Evolutionary conservation across 2,113 vertebrate species (phyloP).

Genomic region (Ramphastos sulfuratus): DNA sequence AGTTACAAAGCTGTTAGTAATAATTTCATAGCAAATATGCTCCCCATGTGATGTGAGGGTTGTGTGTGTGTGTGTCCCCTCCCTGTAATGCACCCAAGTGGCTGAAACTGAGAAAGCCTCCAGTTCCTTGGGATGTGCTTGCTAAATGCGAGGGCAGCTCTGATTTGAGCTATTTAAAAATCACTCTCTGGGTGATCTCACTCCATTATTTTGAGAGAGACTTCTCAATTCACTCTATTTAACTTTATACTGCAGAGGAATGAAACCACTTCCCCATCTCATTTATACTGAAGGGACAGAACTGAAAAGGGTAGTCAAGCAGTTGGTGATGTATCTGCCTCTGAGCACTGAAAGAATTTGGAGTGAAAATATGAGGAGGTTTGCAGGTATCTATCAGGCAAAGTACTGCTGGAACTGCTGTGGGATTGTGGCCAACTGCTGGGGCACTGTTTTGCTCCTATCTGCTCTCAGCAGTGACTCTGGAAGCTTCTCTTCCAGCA

Average conservation of each 20-base stretch:
- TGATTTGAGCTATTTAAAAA: not conserved
- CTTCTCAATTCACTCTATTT: slow-evolving; percentile 54
- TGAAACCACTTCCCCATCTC: slow-evolving; percentile 6
- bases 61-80: not conserved
- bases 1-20: not conserved
- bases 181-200: slow-evolving; percentile 15
- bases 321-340: rapidly evolving
- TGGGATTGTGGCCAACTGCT: not conserved
- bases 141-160: not conserved
- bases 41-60: not conserved
- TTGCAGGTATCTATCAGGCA: not conserved
- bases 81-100: not conserved
- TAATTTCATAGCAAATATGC: not conserved
- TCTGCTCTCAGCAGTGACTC: rapidly evolving
- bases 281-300: not conserved
- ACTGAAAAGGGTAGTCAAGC: not conserved
- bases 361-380: not conserved
- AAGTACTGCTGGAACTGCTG: not conserved
- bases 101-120: not conserved
- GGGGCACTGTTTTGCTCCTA: not conserved
- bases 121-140: not conserved
- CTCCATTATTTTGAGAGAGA: slow-evolving; percentile 39
- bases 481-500: not conserved
- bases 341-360: not conserved
- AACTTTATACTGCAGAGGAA: slow-evolving; percentile 38